phyloP scores from a whole-genome alignment of 2,888 invertebrate genomes.

The Melanostoma scalare region DNA sequence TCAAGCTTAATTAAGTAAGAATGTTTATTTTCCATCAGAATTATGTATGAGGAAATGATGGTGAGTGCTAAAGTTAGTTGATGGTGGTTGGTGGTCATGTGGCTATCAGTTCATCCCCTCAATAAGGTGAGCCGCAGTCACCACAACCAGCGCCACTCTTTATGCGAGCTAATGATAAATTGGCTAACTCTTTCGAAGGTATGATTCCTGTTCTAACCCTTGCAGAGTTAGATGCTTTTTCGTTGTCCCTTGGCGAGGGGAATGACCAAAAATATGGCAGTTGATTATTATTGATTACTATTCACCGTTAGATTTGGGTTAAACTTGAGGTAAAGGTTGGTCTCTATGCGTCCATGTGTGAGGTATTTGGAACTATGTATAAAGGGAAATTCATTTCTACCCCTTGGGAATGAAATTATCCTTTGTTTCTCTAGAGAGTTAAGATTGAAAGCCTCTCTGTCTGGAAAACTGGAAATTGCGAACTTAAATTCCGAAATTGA shows the following conservation, averaged over 20 bases:
- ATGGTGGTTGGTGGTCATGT: constrained; percentile 18
- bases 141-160: background rate
- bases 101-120: constrained; percentile 25
- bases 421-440: too few relatives aligned
- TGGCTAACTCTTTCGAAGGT: constrained; percentile 31
- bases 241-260: background rate
- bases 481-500: too few relatives aligned
- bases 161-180: constrained; percentile 52
- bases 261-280: background rate
- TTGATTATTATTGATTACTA: too few relatives aligned
- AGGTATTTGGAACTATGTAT: too few relatives aligned
- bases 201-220: constrained; percentile 19
- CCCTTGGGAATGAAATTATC: too few relatives aligned
- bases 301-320: too few relatives aligned
- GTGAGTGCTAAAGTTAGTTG: constrained; percentile 8
- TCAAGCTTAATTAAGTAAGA: constrained; percentile 71
- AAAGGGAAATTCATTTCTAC: too few relatives aligned
- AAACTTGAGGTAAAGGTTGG: too few relatives aligned
- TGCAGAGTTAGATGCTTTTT: background rate
- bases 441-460: too few relatives aligned
- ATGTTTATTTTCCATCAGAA: constrained; percentile 68
- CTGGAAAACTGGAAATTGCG: too few relatives aligned
- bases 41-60: constrained; percentile 53
- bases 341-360: too few relatives aligned
- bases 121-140: constrained; percentile 8